These are phyloP conservation scores for Drosophila suzukii DNA, from an alignment of 1,140 invertebrate genomes.

Conservation along the genomic window DNA sequence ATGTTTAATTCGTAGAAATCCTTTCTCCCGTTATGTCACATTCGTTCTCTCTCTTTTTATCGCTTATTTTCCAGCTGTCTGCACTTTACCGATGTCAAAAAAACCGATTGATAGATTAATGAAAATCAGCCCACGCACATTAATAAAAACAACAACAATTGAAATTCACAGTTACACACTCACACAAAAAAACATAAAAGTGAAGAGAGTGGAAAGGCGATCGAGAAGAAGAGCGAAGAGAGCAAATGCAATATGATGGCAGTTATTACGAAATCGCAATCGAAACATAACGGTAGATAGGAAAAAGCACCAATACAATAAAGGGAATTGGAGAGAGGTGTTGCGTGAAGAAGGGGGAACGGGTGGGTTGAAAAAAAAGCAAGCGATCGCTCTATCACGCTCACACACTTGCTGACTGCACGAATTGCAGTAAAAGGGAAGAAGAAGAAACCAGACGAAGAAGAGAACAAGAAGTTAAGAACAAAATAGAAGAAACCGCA, in stretches of 20 bases:
- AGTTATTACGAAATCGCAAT: conserved; percentile 77
- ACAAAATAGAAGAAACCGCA: conserved; percentile 51
- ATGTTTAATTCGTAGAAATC: neutral
- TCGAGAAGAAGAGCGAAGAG: conserved; percentile 8
- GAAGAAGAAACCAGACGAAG: conserved; percentile 40
- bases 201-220: conserved; percentile 17
- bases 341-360: neutral
- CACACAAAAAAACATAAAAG: conserved; percentile 5
- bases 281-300: conserved; percentile 76
- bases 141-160: conserved; percentile 27
- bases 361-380: conserved; percentile 16
- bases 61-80: neutral
- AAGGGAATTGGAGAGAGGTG: conserved; percentile 20
- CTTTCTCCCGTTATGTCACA: conserved; percentile 8
- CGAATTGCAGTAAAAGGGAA: conserved; percentile 39
- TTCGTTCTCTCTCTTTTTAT: conserved; percentile 7
- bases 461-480: conserved; percentile 42
- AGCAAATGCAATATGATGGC: conserved; percentile 57
- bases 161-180: conserved; percentile 43
- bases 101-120: conserved; percentile 33
- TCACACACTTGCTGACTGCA: conserved; percentile 30
- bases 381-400: conserved; percentile 5
- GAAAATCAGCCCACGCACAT: conserved; percentile 56
- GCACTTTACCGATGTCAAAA: conserved; percentile 20
- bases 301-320: conserved; percentile 45